Percentiles rank a stretch among this genome's conserved stretches.
Conservation (phyloP, 1,140 invertebrate species). For the Dendrolimus punctatus region DNA sequence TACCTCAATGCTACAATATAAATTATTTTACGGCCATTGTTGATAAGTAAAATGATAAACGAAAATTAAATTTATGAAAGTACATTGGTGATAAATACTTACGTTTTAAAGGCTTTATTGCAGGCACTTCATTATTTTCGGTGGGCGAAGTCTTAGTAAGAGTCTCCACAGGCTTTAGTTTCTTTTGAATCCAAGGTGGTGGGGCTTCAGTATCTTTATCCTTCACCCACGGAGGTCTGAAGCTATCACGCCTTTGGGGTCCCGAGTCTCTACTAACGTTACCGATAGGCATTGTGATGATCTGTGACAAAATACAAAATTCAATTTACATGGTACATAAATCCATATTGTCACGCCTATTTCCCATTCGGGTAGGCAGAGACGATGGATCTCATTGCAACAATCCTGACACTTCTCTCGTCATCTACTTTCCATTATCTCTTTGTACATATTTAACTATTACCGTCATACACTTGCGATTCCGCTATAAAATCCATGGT, state of each 20-base stretch:
- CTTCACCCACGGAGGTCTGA: slow-evolving; percentile 88
- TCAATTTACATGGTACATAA: background rate
- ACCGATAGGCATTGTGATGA: slow-evolving; percentile 54
- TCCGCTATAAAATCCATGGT: too few species aligned
- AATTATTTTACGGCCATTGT: too few species aligned
- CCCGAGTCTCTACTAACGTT: slow-evolving; percentile 46
- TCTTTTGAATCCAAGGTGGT: slow-evolving; percentile 76
- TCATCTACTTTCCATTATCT: too few species aligned
- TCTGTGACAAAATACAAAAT: slow-evolving; percentile 18
- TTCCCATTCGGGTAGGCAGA: too few species aligned
- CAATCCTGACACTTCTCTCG: too few species aligned
- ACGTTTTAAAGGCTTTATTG: slow-evolving; percentile 53
- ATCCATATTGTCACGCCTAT: too few species aligned
- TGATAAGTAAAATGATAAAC: too few species aligned
- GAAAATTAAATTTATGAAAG: too few species aligned
- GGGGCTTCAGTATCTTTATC: slow-evolving; percentile 72
- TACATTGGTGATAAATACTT: slow-evolving; percentile 20
- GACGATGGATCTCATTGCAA: too few species aligned
- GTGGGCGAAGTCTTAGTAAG: slow-evolving; percentile 23
- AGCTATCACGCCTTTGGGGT: slow-evolving; percentile 68
- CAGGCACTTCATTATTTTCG: slow-evolving; percentile 49
- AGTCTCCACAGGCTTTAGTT: slow-evolving; percentile 62
- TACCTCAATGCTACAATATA: too few species aligned
- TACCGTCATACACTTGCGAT: too few species aligned
- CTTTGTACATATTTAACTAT: too few species aligned